Evolutionary conservation across 2,888 invertebrate genomes (phyloP), one percentile per base, ranked within the genome.

Genomic region (Petrolisthes manimaculis): DNA sequence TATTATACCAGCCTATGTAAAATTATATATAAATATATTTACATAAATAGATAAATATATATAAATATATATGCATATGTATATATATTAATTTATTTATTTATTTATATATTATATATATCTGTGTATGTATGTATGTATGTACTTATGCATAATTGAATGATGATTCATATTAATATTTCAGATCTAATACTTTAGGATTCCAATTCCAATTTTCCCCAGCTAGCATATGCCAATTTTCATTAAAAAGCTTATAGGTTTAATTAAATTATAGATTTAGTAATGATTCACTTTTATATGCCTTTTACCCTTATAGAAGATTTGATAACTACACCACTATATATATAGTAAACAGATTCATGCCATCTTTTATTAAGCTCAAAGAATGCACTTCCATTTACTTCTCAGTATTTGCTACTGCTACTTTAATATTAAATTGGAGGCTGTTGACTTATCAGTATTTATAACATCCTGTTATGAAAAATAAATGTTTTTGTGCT

Each of bases 361-460:
- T 54, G 21, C 37, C 37, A 54, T 21, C 53, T 8, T 61, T 82
- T 8, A 51, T 18, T 69, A 24, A 54, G 71, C 74, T 83, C 51
- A 83, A 83, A 69, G 83, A 83, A 83, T 83, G 83, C 83, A 69
- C 21, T 54, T 83, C 55, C 55, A 51, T 54, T 21, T 83, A 12
- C 14, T 83, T 71, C 14, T 53, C 51, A 54, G 74, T 24, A 21
- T 51, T 69, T 61, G 9, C 51, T 14, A 51, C 37, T 14, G 51
- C 37, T 54, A 54, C 18, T 71, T 83, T 69, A n/a, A 54, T 53
- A 18, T 74, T 37, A 71, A 51, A 18, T 18, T 83, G 83, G 54
- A 83, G 83, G 83, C 55, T 71, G 12, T 71, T 51, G 21, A 5
- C 21, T 51, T 53, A 51, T 74, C 21, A 54, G n/a, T 54, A 83